Conservation (phyloP, 2,888 invertebrate genomes). For the Melieria picta region DNA sequence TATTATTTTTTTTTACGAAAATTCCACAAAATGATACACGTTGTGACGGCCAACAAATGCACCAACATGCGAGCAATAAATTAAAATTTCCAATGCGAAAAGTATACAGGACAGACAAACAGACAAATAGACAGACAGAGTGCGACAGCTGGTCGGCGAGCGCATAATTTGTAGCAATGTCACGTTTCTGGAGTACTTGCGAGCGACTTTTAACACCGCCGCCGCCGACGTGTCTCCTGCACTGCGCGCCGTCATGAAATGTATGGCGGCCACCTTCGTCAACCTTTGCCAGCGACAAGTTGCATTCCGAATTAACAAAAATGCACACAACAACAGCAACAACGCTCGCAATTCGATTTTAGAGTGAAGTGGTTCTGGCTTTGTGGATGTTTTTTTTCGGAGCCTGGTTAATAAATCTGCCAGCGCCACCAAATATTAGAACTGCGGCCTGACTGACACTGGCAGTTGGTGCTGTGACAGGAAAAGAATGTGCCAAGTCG, state of each 20-base stretch:
- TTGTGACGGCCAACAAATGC: neutral
- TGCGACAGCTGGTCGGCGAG: neutral
- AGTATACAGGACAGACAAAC: neutral
- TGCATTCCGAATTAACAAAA: too few species aligned
- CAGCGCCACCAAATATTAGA: too few species aligned
- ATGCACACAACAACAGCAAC: too few species aligned
- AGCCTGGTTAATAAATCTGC: too few species aligned
- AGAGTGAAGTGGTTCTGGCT: too few species aligned
- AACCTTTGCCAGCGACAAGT: neutral
- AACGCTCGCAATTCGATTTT: too few species aligned
- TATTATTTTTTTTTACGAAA: neutral
- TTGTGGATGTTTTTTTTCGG: too few species aligned
- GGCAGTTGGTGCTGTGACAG: too few species aligned
- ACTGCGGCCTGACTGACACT: too few species aligned
- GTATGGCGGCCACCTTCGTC: neutral
- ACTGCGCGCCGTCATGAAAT: neutral
- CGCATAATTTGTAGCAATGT: neutral
- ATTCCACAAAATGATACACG: neutral
- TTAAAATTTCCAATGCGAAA: slow-evolving; percentile 6
- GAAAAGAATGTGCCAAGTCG: too few species aligned
- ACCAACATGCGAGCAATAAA: neutral
- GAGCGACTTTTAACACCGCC: slow-evolving; percentile 4
- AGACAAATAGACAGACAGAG: neutral
- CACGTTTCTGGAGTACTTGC: neutral
- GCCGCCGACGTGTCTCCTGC: neutral